These are phyloP conservation scores for Spilarctia lutea DNA, from an alignment of 2,888 invertebrate species.

Conservation along the genomic window DNA sequence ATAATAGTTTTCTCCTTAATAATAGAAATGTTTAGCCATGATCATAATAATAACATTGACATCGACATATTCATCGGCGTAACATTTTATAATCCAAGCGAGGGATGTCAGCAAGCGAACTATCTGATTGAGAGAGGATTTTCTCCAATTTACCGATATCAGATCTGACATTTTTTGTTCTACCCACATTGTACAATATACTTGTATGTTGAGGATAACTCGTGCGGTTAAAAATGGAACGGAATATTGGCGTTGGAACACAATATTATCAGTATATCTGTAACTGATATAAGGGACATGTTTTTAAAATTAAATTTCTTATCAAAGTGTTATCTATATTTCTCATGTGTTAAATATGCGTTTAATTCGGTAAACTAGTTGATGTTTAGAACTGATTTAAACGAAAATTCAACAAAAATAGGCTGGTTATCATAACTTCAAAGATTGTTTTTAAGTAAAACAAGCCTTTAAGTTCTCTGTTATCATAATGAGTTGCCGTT, in stretches of 20 bases:
- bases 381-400: neutral
- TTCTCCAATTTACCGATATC: constrained; percentile 3
- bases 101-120: neutral
- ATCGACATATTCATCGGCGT: neutral
- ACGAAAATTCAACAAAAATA: neutral
- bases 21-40: too few species aligned
- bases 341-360: neutral
- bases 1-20: neutral
- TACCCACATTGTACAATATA: neutral
- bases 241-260: neutral
- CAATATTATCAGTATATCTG: constrained; percentile 9
- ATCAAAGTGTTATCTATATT: neutral
- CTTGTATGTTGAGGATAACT: neutral
- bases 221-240: neutral
- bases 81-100: neutral
- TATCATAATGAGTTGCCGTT: neutral
- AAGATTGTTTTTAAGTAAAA: neutral
- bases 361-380: neutral
- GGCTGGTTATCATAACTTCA: neutral
- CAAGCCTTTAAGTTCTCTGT: neutral
- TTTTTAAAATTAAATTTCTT: constrained; percentile 8
- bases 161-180: constrained; percentile 6
- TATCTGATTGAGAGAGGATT: neutral
- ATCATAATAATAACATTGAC: too few species aligned
- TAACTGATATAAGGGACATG: constrained; percentile 4